Evolutionary conservation across 2,113 vertebrate genomes (phyloP).

Genomic region (Ceyx melanurus): DNA sequence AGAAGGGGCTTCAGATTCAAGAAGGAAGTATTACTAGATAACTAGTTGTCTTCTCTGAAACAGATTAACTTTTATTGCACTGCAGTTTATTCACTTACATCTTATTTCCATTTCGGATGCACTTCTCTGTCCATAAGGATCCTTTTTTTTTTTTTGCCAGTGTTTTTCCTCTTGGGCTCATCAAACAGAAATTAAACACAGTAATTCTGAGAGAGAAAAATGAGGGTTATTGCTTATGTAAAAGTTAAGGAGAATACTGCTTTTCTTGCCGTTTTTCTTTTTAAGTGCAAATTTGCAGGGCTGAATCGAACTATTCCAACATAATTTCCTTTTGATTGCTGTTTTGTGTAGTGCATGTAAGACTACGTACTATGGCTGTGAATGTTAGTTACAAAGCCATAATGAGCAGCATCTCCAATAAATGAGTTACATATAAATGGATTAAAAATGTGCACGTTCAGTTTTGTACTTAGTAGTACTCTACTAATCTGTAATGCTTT

Average conservation of each 20-base stretch:
- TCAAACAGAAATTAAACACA: slow-evolving; percentile 3
- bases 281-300: background rate
- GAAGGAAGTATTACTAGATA: background rate
- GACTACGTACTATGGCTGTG: background rate
- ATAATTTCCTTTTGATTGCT: slow-evolving; percentile 1
- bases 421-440: slow-evolving; percentile 16
- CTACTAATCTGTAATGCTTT: slow-evolving; percentile 16
- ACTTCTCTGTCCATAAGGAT: background rate
- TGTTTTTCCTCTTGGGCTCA: background rate
- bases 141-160: background rate
- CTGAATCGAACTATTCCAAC: background rate
- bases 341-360: background rate
- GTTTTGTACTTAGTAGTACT: background rate
- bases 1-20: background rate
- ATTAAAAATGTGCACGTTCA: slow-evolving; percentile 19
- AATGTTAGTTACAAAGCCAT: slow-evolving; percentile 29
- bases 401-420: slow-evolving; percentile 32
- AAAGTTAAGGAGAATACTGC: background rate
- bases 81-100: background rate
- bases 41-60: background rate
- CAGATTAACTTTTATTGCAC: background rate
- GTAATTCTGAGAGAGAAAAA: slow-evolving; percentile 21
- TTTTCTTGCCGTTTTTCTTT: background rate
- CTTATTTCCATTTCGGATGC: background rate
- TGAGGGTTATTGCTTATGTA: background rate